Base-by-base conservation (phyloP, 2,797 vertebrate genomes). In the Microcaecilia unicolor region DNA sequence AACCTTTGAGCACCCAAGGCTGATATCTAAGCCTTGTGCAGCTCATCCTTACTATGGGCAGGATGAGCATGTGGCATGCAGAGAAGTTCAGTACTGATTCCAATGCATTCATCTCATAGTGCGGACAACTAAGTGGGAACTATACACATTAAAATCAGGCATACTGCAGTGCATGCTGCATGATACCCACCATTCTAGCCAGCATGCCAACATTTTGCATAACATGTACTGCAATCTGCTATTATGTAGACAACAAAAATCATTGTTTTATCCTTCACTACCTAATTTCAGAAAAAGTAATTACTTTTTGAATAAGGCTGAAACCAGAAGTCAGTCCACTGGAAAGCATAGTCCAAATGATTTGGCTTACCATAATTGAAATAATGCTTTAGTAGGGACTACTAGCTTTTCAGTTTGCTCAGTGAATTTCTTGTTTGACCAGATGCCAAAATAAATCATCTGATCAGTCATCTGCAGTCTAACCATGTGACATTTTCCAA, bases 1-100 rank as follows among this genome's bases (percentile, higher is more conserved):
- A 77, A 80, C 79, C 72, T 80, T 80, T 76, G 81, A 78, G 80
- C 77, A 75, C 71, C 78, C 81, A 81, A 85, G 84, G 83, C 80
- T 74, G 70, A 67, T 67, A 62, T 59, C 64, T 63, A 72, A 69
- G 77, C 78, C 79, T 81, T 79, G 77, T 74, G 61, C 72, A 70
- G 78, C 77, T 83, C 79, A 78, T 81, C 73, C 76, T 76, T 76
- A 75, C 78, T 71, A 70, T 53, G 60, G 81, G 67, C 80, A 83
- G 78, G 77, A 81, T 81, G 78, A 78, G 75, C 75, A 83, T 85
- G 79, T 81, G 67, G 80, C 81, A 84, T 84, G 77, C 80, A 70
- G 69, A 70, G n/a, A 66, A 78, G 72, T 78, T 73, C 47, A 51
- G 68, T 66, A 65, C 64, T 66, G 73, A 72, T 75, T 74, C 70